Conservation (phyloP, 2,888 invertebrate species). For the Boloria euphrosyne region DNA sequence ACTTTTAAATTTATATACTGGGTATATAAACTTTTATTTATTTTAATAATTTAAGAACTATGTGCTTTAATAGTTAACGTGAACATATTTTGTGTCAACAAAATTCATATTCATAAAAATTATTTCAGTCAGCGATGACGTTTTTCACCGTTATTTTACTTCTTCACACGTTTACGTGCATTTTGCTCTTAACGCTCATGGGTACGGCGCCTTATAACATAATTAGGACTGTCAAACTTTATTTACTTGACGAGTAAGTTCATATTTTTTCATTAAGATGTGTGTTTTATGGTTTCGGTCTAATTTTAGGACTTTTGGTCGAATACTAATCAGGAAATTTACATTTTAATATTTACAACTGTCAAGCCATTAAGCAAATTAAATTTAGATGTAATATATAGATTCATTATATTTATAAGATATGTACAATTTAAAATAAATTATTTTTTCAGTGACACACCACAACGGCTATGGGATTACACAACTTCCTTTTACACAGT, state of each 20-base stretch:
- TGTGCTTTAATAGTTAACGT: too few species aligned
- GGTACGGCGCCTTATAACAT: slow-evolving; percentile 55
- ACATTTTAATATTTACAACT: too few species aligned
- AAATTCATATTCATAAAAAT: not conserved
- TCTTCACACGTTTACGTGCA: slow-evolving; percentile 66
- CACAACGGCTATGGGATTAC: slow-evolving; percentile 66
- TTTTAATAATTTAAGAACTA: too few species aligned
- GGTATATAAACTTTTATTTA: too few species aligned
- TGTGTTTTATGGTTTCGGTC: too few species aligned
- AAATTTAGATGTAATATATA: too few species aligned
- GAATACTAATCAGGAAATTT: too few species aligned
- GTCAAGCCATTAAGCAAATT: too few species aligned
- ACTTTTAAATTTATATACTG: too few species aligned
- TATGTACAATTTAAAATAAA: too few species aligned
- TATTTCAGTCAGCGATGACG: slow-evolving; percentile 62
- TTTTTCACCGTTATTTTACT: slow-evolving; percentile 57
- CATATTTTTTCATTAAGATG: slow-evolving; percentile 1
- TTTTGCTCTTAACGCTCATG: slow-evolving; percentile 63
- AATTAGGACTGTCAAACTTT: slow-evolving; percentile 63
- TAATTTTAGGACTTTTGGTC: too few species aligned
- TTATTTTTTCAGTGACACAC: slow-evolving; percentile 52
- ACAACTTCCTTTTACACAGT: slow-evolving; percentile 68
- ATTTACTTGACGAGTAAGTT: slow-evolving; percentile 65
- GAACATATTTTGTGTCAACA: not conserved
- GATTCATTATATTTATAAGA: too few species aligned